Conservation (phyloP, 53 echinoderm and acorn worm species). For the Arbacia lixula region DNA sequence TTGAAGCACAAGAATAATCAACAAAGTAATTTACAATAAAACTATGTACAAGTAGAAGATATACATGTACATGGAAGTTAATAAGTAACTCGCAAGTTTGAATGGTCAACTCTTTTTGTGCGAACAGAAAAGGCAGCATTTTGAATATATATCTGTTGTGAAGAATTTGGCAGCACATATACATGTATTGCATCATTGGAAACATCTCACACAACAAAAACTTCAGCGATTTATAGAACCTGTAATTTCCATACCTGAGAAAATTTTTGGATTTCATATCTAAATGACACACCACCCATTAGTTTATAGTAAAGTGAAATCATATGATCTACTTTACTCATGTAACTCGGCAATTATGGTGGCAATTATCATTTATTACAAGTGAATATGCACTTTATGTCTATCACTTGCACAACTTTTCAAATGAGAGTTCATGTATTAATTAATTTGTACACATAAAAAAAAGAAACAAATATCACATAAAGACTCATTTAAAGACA, state of each 20-base stretch:
- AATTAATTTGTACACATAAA: slow-evolving; percentile 22
- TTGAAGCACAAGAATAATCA: slow-evolving; percentile 28
- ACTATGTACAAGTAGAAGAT: slow-evolving; percentile 12
- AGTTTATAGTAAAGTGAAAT: slow-evolving; percentile 27
- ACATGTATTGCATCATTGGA: slow-evolving; percentile 24
- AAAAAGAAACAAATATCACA: slow-evolving; percentile 9
- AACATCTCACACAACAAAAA: slow-evolving; percentile 21
- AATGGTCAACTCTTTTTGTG: neutral
- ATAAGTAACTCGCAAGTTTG: slow-evolving; percentile 13
- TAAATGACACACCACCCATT: slow-evolving; percentile 26
- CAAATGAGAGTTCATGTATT: slow-evolving; percentile 30
- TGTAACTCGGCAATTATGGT: slow-evolving; percentile 26
- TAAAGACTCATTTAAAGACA: slow-evolving; percentile 24
- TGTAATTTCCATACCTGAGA: slow-evolving; percentile 30
- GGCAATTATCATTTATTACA: slow-evolving; percentile 28
- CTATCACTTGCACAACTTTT: slow-evolving; percentile 30
- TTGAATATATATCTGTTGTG: no score
- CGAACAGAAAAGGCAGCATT: no score
- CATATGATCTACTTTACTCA: slow-evolving; percentile 30
- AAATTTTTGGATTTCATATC: slow-evolving; percentile 21
- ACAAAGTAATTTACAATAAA: slow-evolving; percentile 27
- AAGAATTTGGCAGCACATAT: no score
- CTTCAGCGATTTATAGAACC: slow-evolving; percentile 27
- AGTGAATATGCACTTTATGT: slow-evolving; percentile 30
- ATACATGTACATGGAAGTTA: slow-evolving; percentile 25